Base-by-base conservation (phyloP, 2,888 invertebrate genomes). In the Masnerella sp. region DNA sequence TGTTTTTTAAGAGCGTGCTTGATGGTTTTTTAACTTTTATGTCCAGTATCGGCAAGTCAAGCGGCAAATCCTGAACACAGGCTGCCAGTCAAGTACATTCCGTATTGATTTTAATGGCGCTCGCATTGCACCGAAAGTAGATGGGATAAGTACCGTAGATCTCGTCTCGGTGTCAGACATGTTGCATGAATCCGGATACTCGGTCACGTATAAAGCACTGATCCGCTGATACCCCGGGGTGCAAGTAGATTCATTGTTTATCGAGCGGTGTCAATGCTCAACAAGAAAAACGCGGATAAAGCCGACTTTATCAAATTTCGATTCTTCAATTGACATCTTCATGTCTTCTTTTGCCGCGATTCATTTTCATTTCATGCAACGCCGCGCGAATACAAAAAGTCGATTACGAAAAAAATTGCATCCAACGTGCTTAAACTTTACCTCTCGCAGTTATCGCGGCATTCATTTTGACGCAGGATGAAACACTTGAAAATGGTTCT, bases 51-150 rank as follows among this genome's bases (percentile, higher is more conserved):
- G 47, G 15, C 20, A 59, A 71, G 71, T 58, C 64, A 58, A 58
- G 58, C 58, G 70, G 25, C 20, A 64, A 71, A 64, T 64, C 51
- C 58, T 25, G n/a, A 45, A 71, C 74, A 77, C 75, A 73, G 77
- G 73, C 70, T 76, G 78, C 78, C 79, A 79, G 81, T 82, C 82
- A 81, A 82, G 81, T 81, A 77, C 79, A 80, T 80, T 81, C 80
- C 78, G 82, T 82, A 82, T 83, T 78, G 83, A 83, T 82, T 83
- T 83, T 81, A 81, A 83, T 82, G 81, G 71, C 30, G 71, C 58
- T 64, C 51, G 32, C 71, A 72, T 72, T 65, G 71, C 59, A 54
- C 59, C n/a, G 65, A 65, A 64, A 65, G 71, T 52, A 65, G 65
- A 72, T 72, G 51, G 59, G 65, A 72, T 67, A 72, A 72, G 65